Conservation (phyloP, 2,888 invertebrate species). For the Stenoptilia bipunctidactyla region DNA sequence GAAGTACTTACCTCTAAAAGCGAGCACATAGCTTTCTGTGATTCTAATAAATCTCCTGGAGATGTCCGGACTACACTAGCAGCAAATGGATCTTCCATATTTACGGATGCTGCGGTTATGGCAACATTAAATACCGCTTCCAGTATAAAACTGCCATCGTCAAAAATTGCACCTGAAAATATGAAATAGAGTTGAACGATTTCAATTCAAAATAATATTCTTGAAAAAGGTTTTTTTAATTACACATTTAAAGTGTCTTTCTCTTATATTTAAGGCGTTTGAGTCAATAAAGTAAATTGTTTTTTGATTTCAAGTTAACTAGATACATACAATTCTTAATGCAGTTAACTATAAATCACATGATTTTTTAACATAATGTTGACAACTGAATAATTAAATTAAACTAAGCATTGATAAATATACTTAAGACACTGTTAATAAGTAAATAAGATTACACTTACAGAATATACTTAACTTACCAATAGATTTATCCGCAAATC, state of each 20-base stretch:
- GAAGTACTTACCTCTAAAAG: slow-evolving; percentile 52
- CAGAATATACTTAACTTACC: slow-evolving; percentile 20
- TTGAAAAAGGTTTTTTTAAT: too few relatives aligned
- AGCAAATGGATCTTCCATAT: slow-evolving; percentile 46
- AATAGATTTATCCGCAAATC: slow-evolving; percentile 22
- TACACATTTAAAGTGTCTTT: too few relatives aligned
- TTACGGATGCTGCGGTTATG: slow-evolving; percentile 52
- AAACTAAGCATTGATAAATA: too few relatives aligned
- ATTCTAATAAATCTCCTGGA: slow-evolving; percentile 66
- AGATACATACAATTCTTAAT: too few relatives aligned
- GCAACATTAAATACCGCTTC: slow-evolving; percentile 72
- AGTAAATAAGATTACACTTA: not conserved
- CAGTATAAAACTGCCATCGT: slow-evolving; percentile 62
- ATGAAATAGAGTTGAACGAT: too few relatives aligned
- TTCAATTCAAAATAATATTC: too few relatives aligned
- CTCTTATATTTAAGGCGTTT: too few relatives aligned
- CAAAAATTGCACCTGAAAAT: slow-evolving; percentile 78
- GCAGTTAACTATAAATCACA: too few relatives aligned
- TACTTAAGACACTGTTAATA: not conserved
- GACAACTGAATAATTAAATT: too few relatives aligned
- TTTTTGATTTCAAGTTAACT: too few relatives aligned
- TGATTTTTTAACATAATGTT: too few relatives aligned
- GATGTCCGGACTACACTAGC: slow-evolving; percentile 41
- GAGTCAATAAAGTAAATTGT: too few relatives aligned
- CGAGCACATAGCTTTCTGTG: slow-evolving; percentile 64